A percentile compares a stretch with the other conserved stretches of the same genome.
These are phyloP conservation scores for Calosoma granatense DNA, from an alignment of 1,140 invertebrate species.

Conservation along the genomic window DNA sequence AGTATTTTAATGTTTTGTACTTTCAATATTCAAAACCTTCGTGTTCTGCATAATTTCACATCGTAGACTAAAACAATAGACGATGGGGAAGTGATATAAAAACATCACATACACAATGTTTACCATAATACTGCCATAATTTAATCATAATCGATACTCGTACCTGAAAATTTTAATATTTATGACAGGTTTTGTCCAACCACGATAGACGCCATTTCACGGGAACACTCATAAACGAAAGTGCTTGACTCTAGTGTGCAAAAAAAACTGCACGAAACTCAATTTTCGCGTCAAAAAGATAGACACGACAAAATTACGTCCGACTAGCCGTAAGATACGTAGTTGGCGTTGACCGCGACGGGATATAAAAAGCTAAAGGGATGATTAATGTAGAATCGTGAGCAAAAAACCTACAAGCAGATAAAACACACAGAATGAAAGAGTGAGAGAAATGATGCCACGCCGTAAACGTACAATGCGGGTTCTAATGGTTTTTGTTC, in stretches of 20 bases:
- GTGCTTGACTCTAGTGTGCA: not conserved
- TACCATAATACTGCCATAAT: too few species aligned
- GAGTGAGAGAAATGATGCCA: too few species aligned
- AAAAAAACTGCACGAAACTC: not conserved
- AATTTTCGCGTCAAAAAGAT: not conserved
- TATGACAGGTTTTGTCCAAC: not conserved
- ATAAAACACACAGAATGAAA: not conserved
- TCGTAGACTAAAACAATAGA: too few species aligned
- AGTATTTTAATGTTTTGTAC: too few species aligned
- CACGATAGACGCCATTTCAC: not conserved
- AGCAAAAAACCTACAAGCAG: not conserved
- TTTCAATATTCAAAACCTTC: too few species aligned
- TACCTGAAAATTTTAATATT: not conserved
- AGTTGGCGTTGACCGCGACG: not conserved
- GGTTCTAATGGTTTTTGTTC: not conserved
- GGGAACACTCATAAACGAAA: not conserved
- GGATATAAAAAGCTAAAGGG: not conserved
- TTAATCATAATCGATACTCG: too few species aligned
- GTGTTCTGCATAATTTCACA: too few species aligned
- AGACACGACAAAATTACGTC: not conserved
- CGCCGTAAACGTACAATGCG: not conserved
- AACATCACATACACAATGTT: too few species aligned
- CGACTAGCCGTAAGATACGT: not conserved
- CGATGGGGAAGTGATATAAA: too few species aligned
- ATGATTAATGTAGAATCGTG: not conserved